Evolutionary conservation across 2,113 vertebrate genomes (phyloP).

Genomic region (Zeus faber): DNA sequence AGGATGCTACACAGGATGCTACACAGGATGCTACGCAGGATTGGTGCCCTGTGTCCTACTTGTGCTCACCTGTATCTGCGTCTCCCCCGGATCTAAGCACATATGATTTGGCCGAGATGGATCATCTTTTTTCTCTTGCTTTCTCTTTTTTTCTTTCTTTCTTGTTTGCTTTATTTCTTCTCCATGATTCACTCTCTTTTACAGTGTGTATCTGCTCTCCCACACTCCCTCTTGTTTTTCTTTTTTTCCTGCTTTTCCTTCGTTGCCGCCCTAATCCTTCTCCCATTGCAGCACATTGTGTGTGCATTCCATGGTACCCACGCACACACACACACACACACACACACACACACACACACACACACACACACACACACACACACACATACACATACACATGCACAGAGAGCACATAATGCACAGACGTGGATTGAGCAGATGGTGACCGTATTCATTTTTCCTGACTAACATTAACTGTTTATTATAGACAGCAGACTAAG

Average conservation of each 20-base stretch:
- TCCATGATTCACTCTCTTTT: background rate
- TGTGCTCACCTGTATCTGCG: constrained; percentile 60
- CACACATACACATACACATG: constrained; percentile 56
- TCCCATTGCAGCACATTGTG: constrained; percentile 56
- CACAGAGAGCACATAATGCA: constrained; percentile 52
- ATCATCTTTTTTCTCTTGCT: constrained; percentile 11
- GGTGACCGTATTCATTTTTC: constrained; percentile 82
- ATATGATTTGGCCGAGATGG: constrained; percentile 24
- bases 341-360: too few relatives aligned
- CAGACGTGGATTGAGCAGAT: constrained; percentile 78
- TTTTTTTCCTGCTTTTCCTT: too few relatives aligned
- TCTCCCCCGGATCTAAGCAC: constrained; percentile 40
- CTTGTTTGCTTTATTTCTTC: background rate
- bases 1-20: too few relatives aligned
- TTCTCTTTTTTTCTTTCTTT: constrained; percentile 6
- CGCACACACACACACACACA: too few relatives aligned
- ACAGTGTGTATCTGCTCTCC: background rate
- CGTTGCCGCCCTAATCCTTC: too few relatives aligned
- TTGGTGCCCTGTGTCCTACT: constrained; percentile 38
- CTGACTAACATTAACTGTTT: constrained; percentile 79
- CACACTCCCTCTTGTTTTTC: too few relatives aligned
- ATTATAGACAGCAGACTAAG: constrained; percentile 78
- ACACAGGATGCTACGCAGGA: constrained; percentile 32
- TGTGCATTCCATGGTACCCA: constrained; percentile 42
- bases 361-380: constrained; percentile 49